Evolutionary conservation across 2,888 invertebrate genomes (phyloP).

Genomic region (Tortrix viridana): DNA sequence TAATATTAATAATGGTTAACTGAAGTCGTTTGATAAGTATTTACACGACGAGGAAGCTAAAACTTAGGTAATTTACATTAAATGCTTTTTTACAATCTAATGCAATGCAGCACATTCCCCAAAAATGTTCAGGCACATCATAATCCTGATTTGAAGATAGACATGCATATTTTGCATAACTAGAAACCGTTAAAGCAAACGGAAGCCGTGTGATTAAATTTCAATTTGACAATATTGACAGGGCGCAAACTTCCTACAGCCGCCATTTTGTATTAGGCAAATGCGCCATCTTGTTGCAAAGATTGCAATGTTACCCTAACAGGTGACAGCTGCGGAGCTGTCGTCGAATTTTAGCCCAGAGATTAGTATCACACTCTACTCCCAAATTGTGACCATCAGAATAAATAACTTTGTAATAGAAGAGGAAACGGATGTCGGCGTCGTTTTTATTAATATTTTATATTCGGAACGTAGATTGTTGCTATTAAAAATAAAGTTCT

Average conservation of each 20-base stretch:
- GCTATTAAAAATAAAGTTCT: conserved; percentile 73
- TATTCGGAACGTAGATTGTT: conserved; percentile 65
- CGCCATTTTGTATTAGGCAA: conserved; percentile 58
- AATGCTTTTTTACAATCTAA: neutral
- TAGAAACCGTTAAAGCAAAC: conserved; percentile 30
- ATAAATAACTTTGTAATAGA: conserved; percentile 44
- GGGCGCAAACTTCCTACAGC: conserved; percentile 49
- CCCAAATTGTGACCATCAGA: neutral
- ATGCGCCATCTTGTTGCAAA: conserved; percentile 42
- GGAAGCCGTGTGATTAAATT: conserved; percentile 41
- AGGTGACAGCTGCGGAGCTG: neutral
- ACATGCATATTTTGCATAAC: conserved; percentile 29
- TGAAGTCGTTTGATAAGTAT: no score
- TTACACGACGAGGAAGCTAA: no score
- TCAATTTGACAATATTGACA: conserved; percentile 40
- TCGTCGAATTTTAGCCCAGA: neutral
- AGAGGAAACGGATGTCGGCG: conserved; percentile 79
- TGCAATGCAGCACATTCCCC: neutral
- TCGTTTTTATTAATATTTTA: conserved; percentile 77
- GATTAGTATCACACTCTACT: neutral
- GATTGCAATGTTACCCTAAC: neutral
- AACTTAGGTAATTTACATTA: no score
- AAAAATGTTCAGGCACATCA: neutral
- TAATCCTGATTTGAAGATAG: conserved; percentile 14
- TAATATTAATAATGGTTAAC: no score